phyloP scores from a whole-genome alignment of 1,140 invertebrate genomes.

The Heliconius melpomene region DNA sequence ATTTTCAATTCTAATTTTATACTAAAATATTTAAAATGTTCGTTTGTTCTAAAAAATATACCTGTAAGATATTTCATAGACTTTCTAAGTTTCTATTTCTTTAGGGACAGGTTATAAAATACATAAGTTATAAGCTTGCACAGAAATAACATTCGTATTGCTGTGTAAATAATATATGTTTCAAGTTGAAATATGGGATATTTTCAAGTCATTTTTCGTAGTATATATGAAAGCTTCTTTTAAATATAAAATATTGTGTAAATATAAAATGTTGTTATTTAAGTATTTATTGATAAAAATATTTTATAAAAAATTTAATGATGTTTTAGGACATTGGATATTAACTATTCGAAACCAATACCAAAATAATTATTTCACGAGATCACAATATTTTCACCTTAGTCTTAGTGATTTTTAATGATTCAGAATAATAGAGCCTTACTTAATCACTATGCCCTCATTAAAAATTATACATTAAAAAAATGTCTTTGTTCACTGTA shows the following conservation, averaged over 20 bases:
- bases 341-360: too few species aligned
- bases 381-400: not conserved
- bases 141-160: constrained; percentile 22
- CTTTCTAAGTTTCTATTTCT: not conserved
- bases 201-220: not conserved
- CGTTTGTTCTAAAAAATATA: not conserved
- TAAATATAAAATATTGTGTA: not conserved
- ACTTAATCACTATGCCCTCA: not conserved
- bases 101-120: constrained; percentile 9
- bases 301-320: too few species aligned
- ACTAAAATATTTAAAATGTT: not conserved
- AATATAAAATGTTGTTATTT: too few species aligned
- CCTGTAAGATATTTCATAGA: not conserved
- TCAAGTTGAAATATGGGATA: not conserved
- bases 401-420: not conserved
- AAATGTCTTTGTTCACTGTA: not conserved
- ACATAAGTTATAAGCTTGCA: constrained; percentile 25
- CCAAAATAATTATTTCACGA: not conserved
- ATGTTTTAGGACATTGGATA: too few species aligned
- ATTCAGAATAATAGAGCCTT: not conserved
- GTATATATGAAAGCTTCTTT: not conserved
- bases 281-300: not conserved
- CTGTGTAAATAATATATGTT: constrained; percentile 22
- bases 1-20: too few species aligned
- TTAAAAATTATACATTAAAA: constrained; percentile 5